These are phyloP conservation scores for Tupaia chinensis DNA, from an alignment of 2,113 vertebrate species.

Conservation along the genomic window DNA sequence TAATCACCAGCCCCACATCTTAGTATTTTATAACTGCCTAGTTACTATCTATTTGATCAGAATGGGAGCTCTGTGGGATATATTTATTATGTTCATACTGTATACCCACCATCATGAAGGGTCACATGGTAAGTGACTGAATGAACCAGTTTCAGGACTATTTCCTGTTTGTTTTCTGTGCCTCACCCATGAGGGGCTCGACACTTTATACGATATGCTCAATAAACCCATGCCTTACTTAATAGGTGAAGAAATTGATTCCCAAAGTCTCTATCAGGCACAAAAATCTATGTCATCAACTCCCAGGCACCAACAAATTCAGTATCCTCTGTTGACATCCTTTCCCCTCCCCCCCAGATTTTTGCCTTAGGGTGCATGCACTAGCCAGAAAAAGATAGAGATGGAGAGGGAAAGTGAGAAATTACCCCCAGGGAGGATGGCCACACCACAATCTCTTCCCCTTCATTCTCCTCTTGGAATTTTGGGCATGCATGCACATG, in stretches of 20 bases:
- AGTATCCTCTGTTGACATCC: neutral
- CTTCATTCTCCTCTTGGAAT: too few species aligned
- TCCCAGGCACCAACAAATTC: neutral
- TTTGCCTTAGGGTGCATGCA: too few species aligned
- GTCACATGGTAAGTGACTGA: neutral
- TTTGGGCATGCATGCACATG: too few species aligned
- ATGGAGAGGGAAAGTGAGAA: too few species aligned
- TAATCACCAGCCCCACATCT: neutral
- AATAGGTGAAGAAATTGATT: neutral
- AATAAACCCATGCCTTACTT: neutral
- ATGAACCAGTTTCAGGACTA: neutral
- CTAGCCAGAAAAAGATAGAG: too few species aligned
- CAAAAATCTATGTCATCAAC: neutral
- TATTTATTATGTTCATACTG: neutral
- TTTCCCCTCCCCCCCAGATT: too few species aligned
- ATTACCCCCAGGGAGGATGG: too few species aligned
- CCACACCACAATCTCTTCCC: too few species aligned
- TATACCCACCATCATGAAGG: neutral
- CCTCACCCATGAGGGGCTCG: neutral
- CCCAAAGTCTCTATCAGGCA: neutral
- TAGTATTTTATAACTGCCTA: neutral
- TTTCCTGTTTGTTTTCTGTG: neutral
- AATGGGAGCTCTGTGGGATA: neutral
- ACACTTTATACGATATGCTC: neutral
- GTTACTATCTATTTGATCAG: neutral